A percentile compares a stretch with the other conserved stretches of the same genome.
Evolutionary conservation across 2,797 vertebrate genomes (phyloP).

Genomic region (Falco rusticolus): DNA sequence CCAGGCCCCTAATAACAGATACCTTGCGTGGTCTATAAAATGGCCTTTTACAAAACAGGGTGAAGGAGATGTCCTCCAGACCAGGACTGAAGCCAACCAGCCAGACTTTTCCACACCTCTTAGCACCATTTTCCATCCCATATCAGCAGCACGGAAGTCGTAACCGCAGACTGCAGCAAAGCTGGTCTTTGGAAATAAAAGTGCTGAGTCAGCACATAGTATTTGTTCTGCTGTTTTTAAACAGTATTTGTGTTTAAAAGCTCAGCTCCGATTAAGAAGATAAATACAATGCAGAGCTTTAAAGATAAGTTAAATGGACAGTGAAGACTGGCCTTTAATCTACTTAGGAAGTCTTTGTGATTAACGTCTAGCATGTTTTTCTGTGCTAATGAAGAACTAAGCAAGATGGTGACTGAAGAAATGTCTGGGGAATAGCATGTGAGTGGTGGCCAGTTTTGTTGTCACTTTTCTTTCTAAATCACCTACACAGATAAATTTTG

Average conservation of each 20-base stretch:
- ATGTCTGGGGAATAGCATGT: not conserved
- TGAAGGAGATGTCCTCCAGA: not conserved
- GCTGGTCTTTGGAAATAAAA: not conserved
- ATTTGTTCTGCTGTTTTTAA: not conserved
- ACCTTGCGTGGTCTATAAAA: not conserved
- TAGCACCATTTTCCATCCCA: not conserved
- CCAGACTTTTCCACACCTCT: not conserved
- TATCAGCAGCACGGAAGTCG: not conserved
- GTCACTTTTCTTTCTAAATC: not conserved
- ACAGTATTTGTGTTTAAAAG: not conserved
- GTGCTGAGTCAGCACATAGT: not conserved
- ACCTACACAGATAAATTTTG: not conserved
- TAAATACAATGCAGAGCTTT: conserved; percentile 8
- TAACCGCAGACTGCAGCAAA: not conserved
- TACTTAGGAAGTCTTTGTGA: conserved; percentile 22
- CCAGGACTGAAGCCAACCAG: not conserved
- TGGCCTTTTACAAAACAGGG: not conserved
- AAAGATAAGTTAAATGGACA: conserved; percentile 38
- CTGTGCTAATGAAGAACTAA: not conserved
- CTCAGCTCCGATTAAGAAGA: conserved; percentile 14
- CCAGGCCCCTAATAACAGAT: not conserved
- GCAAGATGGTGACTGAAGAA: not conserved
- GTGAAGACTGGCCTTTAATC: conserved; percentile 33
- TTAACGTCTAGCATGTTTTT: not conserved
- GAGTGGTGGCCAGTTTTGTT: not conserved